Conservation (phyloP, 2,113 vertebrate genomes). For the Eclectus roratus region DNA sequence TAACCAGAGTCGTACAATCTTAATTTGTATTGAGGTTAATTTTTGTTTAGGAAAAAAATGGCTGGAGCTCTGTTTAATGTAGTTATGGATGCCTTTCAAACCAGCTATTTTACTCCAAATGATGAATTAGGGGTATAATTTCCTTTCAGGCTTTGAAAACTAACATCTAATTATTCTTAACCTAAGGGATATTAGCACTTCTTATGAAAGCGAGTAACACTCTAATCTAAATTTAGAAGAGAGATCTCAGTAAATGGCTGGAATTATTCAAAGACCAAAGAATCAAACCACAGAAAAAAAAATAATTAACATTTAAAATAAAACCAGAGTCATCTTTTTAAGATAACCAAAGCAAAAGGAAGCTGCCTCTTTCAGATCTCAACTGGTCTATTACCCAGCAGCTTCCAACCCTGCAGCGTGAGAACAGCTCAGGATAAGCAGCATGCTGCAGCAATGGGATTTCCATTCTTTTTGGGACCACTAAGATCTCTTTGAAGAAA, state of each 20-base stretch:
- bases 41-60: slow-evolving; percentile 1
- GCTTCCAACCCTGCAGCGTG: not conserved
- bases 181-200: not conserved
- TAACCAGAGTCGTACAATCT: not conserved
- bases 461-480: not conserved
- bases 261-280: not conserved
- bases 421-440: not conserved
- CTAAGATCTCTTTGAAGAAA: not conserved
- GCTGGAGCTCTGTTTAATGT: not conserved
- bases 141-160: slow-evolving; percentile 33
- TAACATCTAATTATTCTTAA: slow-evolving; percentile 35
- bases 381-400: not conserved
- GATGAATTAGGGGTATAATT: slow-evolving; percentile 5
- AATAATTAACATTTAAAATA: not conserved
- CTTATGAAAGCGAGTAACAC: not conserved
- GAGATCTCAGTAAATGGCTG: not conserved
- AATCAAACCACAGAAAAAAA: not conserved
- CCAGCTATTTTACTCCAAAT: not conserved
- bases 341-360: not conserved
- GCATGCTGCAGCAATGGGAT: not conserved
- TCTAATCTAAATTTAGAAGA: not conserved
- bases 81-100: not conserved
- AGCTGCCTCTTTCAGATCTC: not conserved
- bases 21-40: not conserved
- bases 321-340: not conserved